Base-by-base conservation (phyloP, 2,113 vertebrate genomes). In the Dendrocopos noguchii region DNA sequence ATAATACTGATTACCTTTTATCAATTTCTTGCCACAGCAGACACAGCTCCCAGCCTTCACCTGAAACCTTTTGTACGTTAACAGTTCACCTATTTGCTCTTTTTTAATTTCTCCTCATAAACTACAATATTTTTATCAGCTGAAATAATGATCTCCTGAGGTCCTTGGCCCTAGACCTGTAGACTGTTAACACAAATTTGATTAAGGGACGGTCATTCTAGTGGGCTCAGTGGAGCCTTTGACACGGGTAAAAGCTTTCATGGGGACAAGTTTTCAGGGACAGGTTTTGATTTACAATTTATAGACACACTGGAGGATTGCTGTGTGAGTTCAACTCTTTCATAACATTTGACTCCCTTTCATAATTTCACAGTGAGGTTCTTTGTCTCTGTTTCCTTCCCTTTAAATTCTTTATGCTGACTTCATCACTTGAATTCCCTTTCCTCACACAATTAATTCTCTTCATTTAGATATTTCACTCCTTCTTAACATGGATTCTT, bases 401-500 rank as follows among this genome's bases (percentile, higher is more conserved):
- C 19, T 92, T 94, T 50, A 78, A 90, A 87, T 87, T 85, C 31
- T 73, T 88, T 77, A 52, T 1, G 1, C 42, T 83, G 34, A 60
- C 78, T 90, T 91, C 55, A 77, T 75, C 16, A 2, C 21, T 34
- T 80, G 78, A 85, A 94, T 91, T 84, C 47, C 53, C 63, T 65
- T 94, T 94, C 50, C 81, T 87, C 82, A 83, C 76, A 78, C 57
- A 80, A 94, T 87, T 82, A 80, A 80, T 92, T 89, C 27, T 64
- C 20, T 80, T 81, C 57, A 28, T 84, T 81, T 86, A 52, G 68
- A 31, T 81, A 85, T 63, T 75, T 81, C 63, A 17, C n/a, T 77
- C 47, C n/a, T 86, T 84, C 76, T 36, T 87, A 85, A 73, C 28
- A 22, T 10, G 39, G 76, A 84, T 73, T 75, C 75, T 90, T 52